Evolutionary conservation across 1,140 invertebrate species (phyloP), one percentile per base, ranked within the genome.

Genomic region (Himalopsyche phryganea): DNA sequence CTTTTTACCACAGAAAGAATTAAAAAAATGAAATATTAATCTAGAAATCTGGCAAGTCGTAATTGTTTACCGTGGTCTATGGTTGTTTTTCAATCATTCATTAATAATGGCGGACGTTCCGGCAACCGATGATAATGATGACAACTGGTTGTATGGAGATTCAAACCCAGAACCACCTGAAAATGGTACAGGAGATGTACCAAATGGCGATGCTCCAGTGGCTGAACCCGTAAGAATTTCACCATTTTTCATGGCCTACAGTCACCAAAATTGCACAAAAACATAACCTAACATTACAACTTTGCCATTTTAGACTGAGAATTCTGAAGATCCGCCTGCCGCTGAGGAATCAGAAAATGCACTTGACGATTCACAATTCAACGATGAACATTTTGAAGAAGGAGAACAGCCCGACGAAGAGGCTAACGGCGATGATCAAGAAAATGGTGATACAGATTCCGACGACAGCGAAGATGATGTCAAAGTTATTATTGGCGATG

Each of bases 401-500:
- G 77, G 79, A 36, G 78, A 78, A 13, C 70, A 74, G 2, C 80
- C 79, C 35, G 80, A 81, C 6, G 80, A 82, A 61, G 78, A 79
- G 1, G 75, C 78, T 17, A 83, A 81, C 65, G 81, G 78, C 33
- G 77, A 77, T 33, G 82, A 79, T 60, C 81, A 82, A 56, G 83
- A 85, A 28, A 85, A 87, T 54, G 82, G 81, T 4, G 87, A 89
- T 56, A 83, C 83, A 0, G 80, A 83, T 32, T 85, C 82, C n/a
- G 89, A 92, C 63, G 88, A 89, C 60, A 88, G 86, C 58, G 86
- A 88, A 62, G 90, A 93, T 71, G 87, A 91, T 67, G 86, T 93
- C 1, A 88, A 91, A 72, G 89, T 93, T 49, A 87, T 90, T 0
- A 91, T 92, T 66, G 89, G 88, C 0, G 88, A 92, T 68, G 89